Percentiles rank a stretch among this genome's conserved stretches.
Evolutionary conservation across 2,113 vertebrate species (phyloP).

Genomic region (Trematomus loennbergii): DNA sequence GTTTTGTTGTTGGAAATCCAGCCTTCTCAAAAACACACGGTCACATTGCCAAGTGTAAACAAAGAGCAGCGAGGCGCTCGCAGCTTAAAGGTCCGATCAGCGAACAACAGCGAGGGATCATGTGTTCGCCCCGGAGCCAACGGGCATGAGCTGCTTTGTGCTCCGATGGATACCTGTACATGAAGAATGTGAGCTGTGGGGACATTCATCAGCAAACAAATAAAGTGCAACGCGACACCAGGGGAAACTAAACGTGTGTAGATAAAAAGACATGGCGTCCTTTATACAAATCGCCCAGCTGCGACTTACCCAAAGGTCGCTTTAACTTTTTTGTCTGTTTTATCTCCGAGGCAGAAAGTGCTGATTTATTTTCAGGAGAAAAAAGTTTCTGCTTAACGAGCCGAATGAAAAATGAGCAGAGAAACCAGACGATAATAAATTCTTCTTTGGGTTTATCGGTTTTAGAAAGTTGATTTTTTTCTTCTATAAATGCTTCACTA

Average conservation of each 20-base stretch:
- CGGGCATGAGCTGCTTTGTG: slow-evolving; percentile 49
- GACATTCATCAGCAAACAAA: slow-evolving; percentile 56
- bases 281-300: slow-evolving; percentile 46
- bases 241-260: slow-evolving; percentile 43
- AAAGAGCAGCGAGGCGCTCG: slow-evolving; percentile 31
- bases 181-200: slow-evolving; percentile 21
- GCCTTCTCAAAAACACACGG: slow-evolving; percentile 9
- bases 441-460: background rate
- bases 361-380: background rate
- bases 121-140: slow-evolving; percentile 41
- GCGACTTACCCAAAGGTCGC: slow-evolving; percentile 16
- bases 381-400: background rate
- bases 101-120: slow-evolving; percentile 51
- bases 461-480: background rate
- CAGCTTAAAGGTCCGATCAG: slow-evolving; percentile 34
- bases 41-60: slow-evolving; percentile 51
- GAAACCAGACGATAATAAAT: background rate
- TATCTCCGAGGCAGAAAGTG: background rate
- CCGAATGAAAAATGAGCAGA: background rate
- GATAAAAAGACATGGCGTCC: slow-evolving; percentile 41
- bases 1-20: slow-evolving; percentile 30
- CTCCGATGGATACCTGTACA: slow-evolving; percentile 50
- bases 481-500: too few relatives aligned
- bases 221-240: slow-evolving; percentile 44
- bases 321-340: slow-evolving; percentile 10